Base-by-base conservation (phyloP, 2,888 invertebrate species). In the Isotomurus palustris region DNA sequence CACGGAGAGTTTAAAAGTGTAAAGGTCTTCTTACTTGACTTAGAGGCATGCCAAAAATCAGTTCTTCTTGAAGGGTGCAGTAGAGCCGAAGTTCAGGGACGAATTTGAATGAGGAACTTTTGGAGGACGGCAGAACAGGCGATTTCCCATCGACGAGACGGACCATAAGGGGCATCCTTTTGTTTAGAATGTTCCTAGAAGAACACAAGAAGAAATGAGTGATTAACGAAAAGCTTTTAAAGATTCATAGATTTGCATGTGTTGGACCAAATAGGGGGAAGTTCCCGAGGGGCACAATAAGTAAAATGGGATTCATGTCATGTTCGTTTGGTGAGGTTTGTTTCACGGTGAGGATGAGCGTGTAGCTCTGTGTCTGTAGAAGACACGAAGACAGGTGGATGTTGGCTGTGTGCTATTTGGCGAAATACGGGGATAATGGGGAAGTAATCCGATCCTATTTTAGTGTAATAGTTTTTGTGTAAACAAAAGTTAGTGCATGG, bases 91-190 rank as follows among this genome's bases (percentile, higher is more conserved):
- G 76, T 76, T 91, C 91, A 64, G 91, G 87, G 60, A 89, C 85
- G 74, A 91, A 91, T 76, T 86, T 86, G 72, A 82, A 68, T 3
- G 68, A 66, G 40, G 87, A 83, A 72, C 86, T 87, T 75, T 90
- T 90, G 19, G 89, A 77, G 0, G 89, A 88, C 5, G 66, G 52
- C 57, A 62, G 59, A 74, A 88, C 81, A 1, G 93, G 93, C 36
- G 88, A 85, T 51, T 88, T 87, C 28, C 94, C 94, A 73, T 92
- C 90, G 3, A 94, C 92, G 72, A 94, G 80, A 72, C 93, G 83
- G 17, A 95, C 93, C 66, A 92, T 92, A 67, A 95, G 81, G 27
- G 95, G 95, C 78, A 95, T 82, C 67, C 94, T 82, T 76, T 94
- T 95, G 67, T 87, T 85, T 55, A 94, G 78, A 67, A 95, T 79